Evolutionary conservation across 1,140 invertebrate genomes (phyloP), one percentile per base, ranked within the genome.

Genomic region (Calephelis nemesis): DNA sequence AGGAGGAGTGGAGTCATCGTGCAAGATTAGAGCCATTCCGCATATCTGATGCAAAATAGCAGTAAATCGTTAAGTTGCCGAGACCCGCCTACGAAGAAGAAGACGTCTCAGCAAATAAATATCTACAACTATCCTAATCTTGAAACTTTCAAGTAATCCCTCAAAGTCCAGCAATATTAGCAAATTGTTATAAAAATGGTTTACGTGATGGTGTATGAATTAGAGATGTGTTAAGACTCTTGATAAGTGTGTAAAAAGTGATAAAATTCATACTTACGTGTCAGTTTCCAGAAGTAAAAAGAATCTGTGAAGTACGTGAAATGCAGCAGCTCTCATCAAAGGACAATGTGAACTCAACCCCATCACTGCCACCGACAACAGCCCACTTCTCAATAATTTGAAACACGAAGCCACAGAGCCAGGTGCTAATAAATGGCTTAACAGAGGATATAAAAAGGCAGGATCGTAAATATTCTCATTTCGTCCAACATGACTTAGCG

Each of bases 371-470:
- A 96, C 82, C 9, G 94, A 94, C 50, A 97, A 83, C 64, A 94
- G 93, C 7, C 95, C 95, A 72, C 85, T 93, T 58, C 94, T 92
- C 13, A 94, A 90, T 70, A 96, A 93, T 80, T 94, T 94, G 69
- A 95, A 93, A 75, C 94, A 95, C 0, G 94, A 92, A 10, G 96
- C 93, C 6, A 93, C 87, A 52, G 95, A 94, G 72, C 94, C 94
- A 5, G 95, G 94, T 12, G 92, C 88, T 50, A 96, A 78, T 13
- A 96, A 82, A 70, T 93, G 92, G 73, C 92, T 94, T 67, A 96
- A 92, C 15, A 96, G 81, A 6, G 96, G 95, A 63, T 97, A 90
- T 68, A 96, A 87, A 82, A 96, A 97, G 60, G 93, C 92, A 2
- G 96, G 94, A 84, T 97, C 96, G 74, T 97, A 97, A 45, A 95